phyloP scores from a whole-genome alignment of 2,797 vertebrate genomes.

The Parambassis ranga region DNA sequence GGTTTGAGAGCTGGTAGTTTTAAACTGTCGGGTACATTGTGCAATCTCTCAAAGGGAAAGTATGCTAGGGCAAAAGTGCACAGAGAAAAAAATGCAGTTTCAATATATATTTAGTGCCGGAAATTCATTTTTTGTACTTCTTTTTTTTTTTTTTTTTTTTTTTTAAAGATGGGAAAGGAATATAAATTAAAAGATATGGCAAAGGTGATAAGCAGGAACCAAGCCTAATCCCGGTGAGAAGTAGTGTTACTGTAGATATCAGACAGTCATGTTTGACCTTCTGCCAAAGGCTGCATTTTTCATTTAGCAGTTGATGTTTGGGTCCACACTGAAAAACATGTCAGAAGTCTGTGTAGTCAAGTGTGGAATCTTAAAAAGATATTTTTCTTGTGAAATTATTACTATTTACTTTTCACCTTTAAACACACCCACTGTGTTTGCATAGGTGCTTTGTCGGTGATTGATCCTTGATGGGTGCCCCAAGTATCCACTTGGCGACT shows the following conservation, averaged over 20 bases:
- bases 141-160: too few species aligned
- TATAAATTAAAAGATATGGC: too few species aligned
- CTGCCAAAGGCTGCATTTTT: conserved; percentile 11
- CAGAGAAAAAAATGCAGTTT: too few species aligned
- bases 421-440: too few species aligned
- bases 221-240: background rate
- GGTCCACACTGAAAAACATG: conserved; percentile 2
- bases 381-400: too few species aligned
- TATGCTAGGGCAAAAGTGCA: background rate
- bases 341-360: background rate
- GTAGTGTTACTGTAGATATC: background rate
- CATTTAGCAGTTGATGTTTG: background rate
- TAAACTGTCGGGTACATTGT: background rate
- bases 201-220: background rate
- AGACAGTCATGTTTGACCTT: conserved; percentile 16
- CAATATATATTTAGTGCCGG: too few species aligned
- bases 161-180: too few species aligned
- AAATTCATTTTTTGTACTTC: too few species aligned
- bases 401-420: too few species aligned
- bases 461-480: too few species aligned
- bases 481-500: too few species aligned
- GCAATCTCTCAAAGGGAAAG: background rate
- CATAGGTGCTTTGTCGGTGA: too few species aligned
- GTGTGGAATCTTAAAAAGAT: background rate
- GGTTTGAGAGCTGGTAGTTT: background rate